Evolutionary conservation across 1,140 invertebrate species (phyloP), one percentile per base, ranked within the genome.

Genomic region (Charaxes varanes): DNA sequence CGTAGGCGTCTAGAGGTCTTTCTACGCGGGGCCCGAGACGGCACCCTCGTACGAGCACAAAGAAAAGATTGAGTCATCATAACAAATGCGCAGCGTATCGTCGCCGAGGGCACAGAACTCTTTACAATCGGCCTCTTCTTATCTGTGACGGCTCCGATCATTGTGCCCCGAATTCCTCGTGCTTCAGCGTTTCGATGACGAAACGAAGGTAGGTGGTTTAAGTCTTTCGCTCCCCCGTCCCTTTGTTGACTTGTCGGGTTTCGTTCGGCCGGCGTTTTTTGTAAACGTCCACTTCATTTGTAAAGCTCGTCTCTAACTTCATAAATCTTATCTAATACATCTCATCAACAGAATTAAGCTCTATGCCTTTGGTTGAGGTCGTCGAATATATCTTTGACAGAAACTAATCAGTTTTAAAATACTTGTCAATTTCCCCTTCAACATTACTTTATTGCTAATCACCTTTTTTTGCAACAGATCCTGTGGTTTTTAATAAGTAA

Each of bases 11-110:
- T 54, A 38, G 42, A 53, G 56, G 46, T 55, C 43, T 45, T 52
- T 59, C 50, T 59, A 63, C 45, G 49, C 35, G 24, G n/a, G 38
- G 45, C 30, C 52, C 41, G 22, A 37, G 56, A 63, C 50, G 40
- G 59, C 53, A 67, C 63, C 61, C 60, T 67, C 35, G 42, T 58
- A 45, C 19, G 41, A 41, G 43, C 35, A 78, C 66, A 79, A 81
- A 79, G 72, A 68, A 81, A 81, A 68, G 52, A 81, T 79, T 71
- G 70, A 79, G 68, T 79, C 73, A 81, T 81, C 77, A 76, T 68
- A 79, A 79, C 72, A 81, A 79, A 81, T 79, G 66, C 62, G 59
- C 58, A 59, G 50, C 57, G 55, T 55, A 56, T 63, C 52, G 41
- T 41, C 37, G 42, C 18, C 23, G 54, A 62, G 59, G 62, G 58